phyloP scores from a whole-genome alignment of 2,888 invertebrate genomes.

The Pinctada fucata region DNA sequence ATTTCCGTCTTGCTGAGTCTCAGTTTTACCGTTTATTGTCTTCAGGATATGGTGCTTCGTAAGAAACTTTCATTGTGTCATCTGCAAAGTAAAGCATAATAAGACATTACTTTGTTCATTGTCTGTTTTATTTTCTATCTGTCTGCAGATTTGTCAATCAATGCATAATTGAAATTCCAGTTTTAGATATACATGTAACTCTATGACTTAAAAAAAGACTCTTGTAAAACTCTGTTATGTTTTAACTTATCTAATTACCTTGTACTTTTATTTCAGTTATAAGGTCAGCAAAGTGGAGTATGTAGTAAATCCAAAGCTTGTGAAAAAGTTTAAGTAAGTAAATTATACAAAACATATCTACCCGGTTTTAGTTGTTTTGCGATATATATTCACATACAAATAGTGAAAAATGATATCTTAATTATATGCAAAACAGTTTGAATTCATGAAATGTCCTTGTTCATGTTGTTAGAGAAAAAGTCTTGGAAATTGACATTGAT shows the following conservation, averaged over 20 bases:
- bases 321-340: conserved; percentile 63
- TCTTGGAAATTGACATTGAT: too few species aligned
- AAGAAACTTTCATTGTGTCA: neutral
- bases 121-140: neutral
- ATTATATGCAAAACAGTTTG: too few species aligned
- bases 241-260: neutral
- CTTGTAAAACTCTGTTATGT: too few species aligned
- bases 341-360: neutral
- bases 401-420: too few species aligned
- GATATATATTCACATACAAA: neutral
- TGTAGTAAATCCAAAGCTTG: conserved; percentile 65
- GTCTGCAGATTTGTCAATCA: neutral
- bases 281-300: conserved; percentile 66
- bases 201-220: too few species aligned
- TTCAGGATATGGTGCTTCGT: conserved; percentile 22
- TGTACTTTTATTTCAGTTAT: conserved; percentile 44
- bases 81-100: neutral
- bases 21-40: conserved; percentile 70
- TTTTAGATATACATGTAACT: too few species aligned
- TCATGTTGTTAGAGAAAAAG: too few species aligned
- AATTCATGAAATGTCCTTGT: too few species aligned
- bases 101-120: neutral
- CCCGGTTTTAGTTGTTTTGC: neutral
- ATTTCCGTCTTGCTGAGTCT: conserved; percentile 72
- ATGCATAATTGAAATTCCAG: neutral